A percentile compares a stretch with the other conserved stretches of the same genome.
phyloP scores from a whole-genome alignment of 2,888 invertebrate species.

The Shargacucullia verbasci region DNA sequence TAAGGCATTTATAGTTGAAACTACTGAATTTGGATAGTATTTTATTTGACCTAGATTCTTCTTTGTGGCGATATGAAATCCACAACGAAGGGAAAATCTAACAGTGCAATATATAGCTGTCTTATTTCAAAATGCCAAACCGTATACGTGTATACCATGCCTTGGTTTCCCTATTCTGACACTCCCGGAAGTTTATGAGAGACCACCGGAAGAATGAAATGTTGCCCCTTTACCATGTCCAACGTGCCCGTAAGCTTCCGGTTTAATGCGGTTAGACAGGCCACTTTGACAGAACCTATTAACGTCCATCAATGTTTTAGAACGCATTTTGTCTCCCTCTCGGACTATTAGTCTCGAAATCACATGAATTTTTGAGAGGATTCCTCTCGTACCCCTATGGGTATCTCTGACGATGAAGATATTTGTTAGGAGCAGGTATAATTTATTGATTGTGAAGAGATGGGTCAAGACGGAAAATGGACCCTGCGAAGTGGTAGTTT shows the following conservation, averaged over 20 bases:
- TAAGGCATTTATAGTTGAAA: too few relatives aligned
- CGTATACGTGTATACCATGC: neutral
- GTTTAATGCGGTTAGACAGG: conserved; percentile 14
- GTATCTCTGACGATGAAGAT: neutral
- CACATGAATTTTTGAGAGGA: conserved; percentile 8
- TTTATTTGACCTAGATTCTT: too few relatives aligned
- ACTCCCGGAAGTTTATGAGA: conserved; percentile 5
- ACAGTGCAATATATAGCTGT: too few relatives aligned
- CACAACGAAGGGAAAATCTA: too few relatives aligned
- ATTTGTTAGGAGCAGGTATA: too few relatives aligned
- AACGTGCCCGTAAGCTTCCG: conserved; percentile 14
- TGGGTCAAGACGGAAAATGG: too few relatives aligned
- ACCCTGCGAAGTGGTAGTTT: too few relatives aligned
- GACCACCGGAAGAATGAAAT: conserved; percentile 5
- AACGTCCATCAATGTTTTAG: neutral
- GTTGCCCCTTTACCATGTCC: neutral
- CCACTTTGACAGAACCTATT: neutral
- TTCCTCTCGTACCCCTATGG: neutral
- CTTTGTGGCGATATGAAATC: too few relatives aligned
- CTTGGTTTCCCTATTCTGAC: conserved; percentile 4
- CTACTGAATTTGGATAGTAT: too few relatives aligned
- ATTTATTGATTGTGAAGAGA: too few relatives aligned
- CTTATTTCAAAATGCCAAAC: too few relatives aligned
- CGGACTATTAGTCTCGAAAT: neutral
- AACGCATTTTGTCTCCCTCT: neutral